A percentile compares a stretch with the other conserved stretches of the same genome.
Evolutionary conservation across 2,888 invertebrate species (phyloP).

Genomic region (Dendrolimus houi): DNA sequence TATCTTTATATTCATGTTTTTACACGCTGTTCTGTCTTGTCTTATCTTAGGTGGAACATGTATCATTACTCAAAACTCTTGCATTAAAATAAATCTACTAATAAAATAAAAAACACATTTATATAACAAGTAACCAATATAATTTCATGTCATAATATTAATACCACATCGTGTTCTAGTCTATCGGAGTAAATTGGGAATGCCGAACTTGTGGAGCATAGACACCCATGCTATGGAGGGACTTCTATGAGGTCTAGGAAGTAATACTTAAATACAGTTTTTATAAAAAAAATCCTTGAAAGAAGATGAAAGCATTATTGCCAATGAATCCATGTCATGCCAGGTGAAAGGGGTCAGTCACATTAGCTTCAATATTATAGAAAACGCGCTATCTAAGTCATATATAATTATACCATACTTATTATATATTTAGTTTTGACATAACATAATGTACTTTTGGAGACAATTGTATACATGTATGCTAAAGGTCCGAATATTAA

Average conservation of each 20-base stretch:
- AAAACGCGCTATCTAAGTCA: no score
- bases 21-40: slow-evolving; percentile 1
- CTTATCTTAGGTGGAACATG: neutral
- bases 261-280: neutral
- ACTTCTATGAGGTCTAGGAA: neutral
- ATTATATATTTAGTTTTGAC: no score
- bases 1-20: neutral
- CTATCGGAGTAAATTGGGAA: neutral
- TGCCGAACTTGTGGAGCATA: neutral
- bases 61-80: no score
- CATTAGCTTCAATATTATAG: slow-evolving; percentile 2
- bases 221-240: neutral
- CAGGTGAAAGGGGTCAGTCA: slow-evolving; percentile 4
- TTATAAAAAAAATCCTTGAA: no score
- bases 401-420: no score
- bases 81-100: no score
- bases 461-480: no score
- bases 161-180: neutral
- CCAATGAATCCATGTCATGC: neutral
- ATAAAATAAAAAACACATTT: no score
- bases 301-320: no score
- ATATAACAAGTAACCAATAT: no score
- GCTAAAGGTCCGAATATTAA: no score
- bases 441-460: no score
- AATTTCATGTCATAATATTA: neutral